phyloP scores from a whole-genome alignment of 2,797 vertebrate species.

The Odontamblyopus lacepedii region DNA sequence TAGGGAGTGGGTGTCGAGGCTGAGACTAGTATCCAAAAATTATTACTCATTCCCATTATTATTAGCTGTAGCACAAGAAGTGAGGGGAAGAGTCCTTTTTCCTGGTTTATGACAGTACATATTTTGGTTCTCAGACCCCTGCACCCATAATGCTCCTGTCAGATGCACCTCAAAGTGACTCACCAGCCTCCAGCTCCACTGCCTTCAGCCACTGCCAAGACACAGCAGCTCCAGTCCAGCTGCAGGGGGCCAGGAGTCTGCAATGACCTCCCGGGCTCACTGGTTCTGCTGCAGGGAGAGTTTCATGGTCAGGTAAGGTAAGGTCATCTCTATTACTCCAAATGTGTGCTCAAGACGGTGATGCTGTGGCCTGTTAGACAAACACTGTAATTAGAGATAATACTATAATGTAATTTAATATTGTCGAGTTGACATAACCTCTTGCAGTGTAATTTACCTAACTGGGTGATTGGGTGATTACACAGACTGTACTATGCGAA shows the following conservation, averaged over 20 bases:
- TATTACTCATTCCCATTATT: constrained; percentile 49
- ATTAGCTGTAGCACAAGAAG: constrained; percentile 40
- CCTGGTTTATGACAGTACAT: constrained; percentile 47
- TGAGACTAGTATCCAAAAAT: neutral
- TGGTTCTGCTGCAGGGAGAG: constrained; percentile 60
- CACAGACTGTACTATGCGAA: neutral
- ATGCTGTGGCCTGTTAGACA: too few species aligned
- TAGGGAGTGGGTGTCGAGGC: neutral
- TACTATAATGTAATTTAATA: neutral
- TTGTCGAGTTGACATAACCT: too few species aligned
- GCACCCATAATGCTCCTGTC: constrained; percentile 61
- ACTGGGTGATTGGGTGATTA: neutral
- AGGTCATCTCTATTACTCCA: constrained; percentile 43
- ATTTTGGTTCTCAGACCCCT: constrained; percentile 61
- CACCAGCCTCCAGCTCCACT: constrained; percentile 41
- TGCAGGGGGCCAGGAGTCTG: constrained; percentile 55
- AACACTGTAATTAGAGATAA: neutral
- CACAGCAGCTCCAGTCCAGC: constrained; percentile 37
- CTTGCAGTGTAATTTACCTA: neutral
- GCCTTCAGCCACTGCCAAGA: constrained; percentile 31
- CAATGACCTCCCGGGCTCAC: constrained; percentile 47
- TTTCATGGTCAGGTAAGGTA: constrained; percentile 36
- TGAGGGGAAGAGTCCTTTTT: constrained; percentile 35
- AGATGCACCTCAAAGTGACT: constrained; percentile 73
- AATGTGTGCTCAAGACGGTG: constrained; percentile 24